Percentiles rank a stretch among this genome's conserved stretches.
Conservation (phyloP, 1,140 invertebrate species). For the Zaprionus nigranus region DNA sequence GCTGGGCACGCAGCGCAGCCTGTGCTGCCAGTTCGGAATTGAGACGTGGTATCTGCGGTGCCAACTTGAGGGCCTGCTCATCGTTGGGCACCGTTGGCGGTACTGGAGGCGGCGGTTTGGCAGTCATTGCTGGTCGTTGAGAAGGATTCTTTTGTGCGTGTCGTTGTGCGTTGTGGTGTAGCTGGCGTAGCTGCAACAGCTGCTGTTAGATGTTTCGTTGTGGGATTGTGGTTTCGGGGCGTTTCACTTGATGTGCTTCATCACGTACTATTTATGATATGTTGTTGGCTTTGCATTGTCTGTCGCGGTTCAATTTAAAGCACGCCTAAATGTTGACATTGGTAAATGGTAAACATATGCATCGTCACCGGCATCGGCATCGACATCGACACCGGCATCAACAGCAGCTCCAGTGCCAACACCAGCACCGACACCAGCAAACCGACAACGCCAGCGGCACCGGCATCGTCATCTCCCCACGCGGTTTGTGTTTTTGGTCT, state of each 20-base stretch:
- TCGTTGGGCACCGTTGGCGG: slow-evolving; percentile 58
- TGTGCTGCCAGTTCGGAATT: slow-evolving; percentile 81
- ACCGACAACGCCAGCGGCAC: not conserved
- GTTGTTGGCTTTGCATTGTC: slow-evolving; percentile 40
- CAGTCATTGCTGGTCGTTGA: slow-evolving; percentile 46
- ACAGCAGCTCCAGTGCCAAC: not conserved
- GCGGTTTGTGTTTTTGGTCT: slow-evolving; percentile 39
- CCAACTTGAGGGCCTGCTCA: slow-evolving; percentile 64
- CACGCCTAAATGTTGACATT: slow-evolving; percentile 65
- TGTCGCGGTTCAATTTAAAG: slow-evolving; percentile 49
- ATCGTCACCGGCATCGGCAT: not conserved
- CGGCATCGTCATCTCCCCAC: slow-evolving; percentile 3
- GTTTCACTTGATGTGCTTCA: slow-evolving; percentile 59
- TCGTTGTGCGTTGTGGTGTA: slow-evolving; percentile 53
- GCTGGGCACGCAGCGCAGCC: slow-evolving; percentile 77
- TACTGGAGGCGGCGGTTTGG: slow-evolving; percentile 68
- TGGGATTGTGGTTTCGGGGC: slow-evolving; percentile 10
- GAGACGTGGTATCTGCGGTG: slow-evolving; percentile 79
- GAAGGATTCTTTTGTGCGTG: slow-evolving; percentile 24
- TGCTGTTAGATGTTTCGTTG: slow-evolving; percentile 9
- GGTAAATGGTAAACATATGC: slow-evolving; percentile 62
- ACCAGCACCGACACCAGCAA: not conserved
- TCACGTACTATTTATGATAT: slow-evolving; percentile 54
- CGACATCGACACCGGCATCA: not conserved
- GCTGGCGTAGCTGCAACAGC: slow-evolving; percentile 1